Conservation (phyloP, 2,113 vertebrate species). For the Alouatta palliata region DNA sequence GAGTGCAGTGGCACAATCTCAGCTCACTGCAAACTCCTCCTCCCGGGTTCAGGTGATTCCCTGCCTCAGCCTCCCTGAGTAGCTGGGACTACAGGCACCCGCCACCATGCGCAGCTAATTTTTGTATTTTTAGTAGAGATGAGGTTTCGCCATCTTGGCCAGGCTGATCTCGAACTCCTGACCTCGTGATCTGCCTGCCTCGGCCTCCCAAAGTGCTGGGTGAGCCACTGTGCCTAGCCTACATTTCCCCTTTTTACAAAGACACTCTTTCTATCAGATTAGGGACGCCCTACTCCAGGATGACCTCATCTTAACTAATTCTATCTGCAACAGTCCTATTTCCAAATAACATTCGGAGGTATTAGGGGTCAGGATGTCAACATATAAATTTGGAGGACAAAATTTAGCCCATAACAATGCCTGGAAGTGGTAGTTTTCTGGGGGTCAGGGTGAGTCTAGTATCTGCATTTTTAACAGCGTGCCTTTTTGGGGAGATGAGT, state of each 20-base stretch:
- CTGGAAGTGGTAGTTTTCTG: neutral
- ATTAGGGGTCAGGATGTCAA: neutral
- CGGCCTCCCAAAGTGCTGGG: no score
- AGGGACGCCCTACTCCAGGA: neutral
- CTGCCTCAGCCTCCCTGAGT: no score
- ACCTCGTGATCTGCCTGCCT: no score
- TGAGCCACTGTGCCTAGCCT: neutral
- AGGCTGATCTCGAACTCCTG: no score
- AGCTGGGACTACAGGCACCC: no score
- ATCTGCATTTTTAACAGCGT: neutral
- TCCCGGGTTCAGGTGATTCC: no score
- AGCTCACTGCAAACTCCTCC: no score
- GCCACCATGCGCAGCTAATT: no score
- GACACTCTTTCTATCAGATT: neutral
- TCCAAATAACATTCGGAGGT: neutral
- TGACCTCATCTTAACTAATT: neutral
- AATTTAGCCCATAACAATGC: neutral
- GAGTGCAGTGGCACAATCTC: no score
- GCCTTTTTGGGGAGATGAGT: neutral
- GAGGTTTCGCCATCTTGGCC: no score
- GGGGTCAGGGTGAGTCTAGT: neutral
- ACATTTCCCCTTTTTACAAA: neutral
- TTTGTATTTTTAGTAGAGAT: no score
- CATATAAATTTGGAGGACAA: neutral
- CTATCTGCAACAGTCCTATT: neutral